phyloP scores from a whole-genome alignment of 2,888 invertebrate species.

The Andrena hattorfiana region DNA sequence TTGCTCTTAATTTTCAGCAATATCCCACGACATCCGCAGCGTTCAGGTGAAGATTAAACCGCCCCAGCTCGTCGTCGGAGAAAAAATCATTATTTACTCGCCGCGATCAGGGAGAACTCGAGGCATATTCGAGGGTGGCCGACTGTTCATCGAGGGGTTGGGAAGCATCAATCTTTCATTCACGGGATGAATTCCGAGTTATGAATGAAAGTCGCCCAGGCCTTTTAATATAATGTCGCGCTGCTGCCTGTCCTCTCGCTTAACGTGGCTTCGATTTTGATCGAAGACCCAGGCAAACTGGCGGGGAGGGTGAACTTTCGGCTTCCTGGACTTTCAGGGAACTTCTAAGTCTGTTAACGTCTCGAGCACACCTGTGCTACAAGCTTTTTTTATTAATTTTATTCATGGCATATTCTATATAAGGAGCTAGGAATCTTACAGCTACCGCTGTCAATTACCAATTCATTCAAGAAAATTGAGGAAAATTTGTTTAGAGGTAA shows the following conservation, averaged over 20 bases:
- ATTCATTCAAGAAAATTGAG: background rate
- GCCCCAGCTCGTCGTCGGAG: conserved; percentile 20
- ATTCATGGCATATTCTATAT: no score
- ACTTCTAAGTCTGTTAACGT: background rate
- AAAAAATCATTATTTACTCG: conserved; percentile 62
- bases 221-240: conserved; percentile 72
- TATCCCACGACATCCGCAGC: no score
- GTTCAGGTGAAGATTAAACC: conserved; percentile 11
- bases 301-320: background rate
- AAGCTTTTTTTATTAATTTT: background rate
- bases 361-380: background rate
- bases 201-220: conserved; percentile 74
- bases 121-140: conserved; percentile 50
- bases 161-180: conserved; percentile 78
- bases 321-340: conserved; percentile 9
- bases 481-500: background rate
- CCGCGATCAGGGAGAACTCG: conserved; percentile 32
- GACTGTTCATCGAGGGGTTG: conserved; percentile 46
- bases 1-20: no score
- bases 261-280: conserved; percentile 80
- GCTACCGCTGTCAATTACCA: no score
- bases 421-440: no score
- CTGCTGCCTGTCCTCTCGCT: conserved; percentile 59
- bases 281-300: conserved; percentile 68
- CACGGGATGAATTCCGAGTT: conserved; percentile 73